A percentile compares a stretch with the other conserved stretches of the same genome.
Conservation (phyloP, 2,888 invertebrate species). For the Nomada hirtipes region DNA sequence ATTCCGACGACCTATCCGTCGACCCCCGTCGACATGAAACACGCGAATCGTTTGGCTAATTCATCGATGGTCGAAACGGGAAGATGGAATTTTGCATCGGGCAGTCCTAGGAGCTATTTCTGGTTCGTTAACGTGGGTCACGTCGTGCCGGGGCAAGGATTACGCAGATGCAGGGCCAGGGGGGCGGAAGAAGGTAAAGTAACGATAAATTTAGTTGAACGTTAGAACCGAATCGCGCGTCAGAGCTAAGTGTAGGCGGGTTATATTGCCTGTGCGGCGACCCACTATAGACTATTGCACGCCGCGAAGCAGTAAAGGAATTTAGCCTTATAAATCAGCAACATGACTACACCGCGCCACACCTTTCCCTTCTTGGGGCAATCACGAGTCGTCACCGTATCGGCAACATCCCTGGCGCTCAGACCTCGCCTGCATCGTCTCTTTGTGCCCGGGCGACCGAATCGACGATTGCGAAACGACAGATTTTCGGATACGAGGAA, state of each 20-base stretch:
- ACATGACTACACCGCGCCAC: constrained; percentile 83
- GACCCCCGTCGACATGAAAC: neutral
- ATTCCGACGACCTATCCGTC: too few species aligned
- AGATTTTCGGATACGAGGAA: constrained; percentile 8
- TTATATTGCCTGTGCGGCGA: constrained; percentile 65
- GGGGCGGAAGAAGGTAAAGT: constrained; percentile 49
- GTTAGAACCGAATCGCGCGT: constrained; percentile 73
- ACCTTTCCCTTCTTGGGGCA: constrained; percentile 85
- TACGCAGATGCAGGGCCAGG: constrained; percentile 50
- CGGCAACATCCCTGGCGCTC: constrained; percentile 81
- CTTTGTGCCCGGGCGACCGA: constrained; percentile 15
- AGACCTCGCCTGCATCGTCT: constrained; percentile 31
- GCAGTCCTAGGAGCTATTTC: constrained; percentile 32
- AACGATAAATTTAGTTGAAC: constrained; percentile 73
- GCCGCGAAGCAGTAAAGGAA: constrained; percentile 78
- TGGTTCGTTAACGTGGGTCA: constrained; percentile 61
- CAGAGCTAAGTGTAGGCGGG: constrained; percentile 73
- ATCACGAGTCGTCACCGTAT: constrained; percentile 84
- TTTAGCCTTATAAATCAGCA: constrained; percentile 84
- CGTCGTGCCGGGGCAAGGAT: constrained; percentile 33
- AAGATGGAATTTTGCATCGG: constrained; percentile 20
- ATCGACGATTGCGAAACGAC: constrained; percentile 30
- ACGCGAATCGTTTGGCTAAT: neutral
- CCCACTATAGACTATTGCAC: constrained; percentile 69
- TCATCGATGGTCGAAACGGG: neutral